These are phyloP conservation scores for Protosalanx chinensis DNA, from an alignment of 2,797 vertebrate species.

Conservation along the genomic window DNA sequence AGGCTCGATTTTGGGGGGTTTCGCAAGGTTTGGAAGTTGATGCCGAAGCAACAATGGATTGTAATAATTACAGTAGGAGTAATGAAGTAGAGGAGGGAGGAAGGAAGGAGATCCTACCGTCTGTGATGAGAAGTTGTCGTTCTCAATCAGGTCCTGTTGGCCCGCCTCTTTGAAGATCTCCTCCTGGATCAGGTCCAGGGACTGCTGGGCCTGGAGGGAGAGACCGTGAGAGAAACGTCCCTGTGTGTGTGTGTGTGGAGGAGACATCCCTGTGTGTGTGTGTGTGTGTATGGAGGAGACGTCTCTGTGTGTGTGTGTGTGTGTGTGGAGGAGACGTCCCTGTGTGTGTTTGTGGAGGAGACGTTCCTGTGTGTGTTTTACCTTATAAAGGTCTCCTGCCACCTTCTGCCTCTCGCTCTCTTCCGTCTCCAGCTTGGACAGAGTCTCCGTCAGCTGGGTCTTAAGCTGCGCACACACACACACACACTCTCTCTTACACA, in stretches of 20 bases:
- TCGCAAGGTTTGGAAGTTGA: no score
- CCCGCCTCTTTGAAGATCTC: conserved; percentile 85
- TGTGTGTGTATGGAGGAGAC: not conserved
- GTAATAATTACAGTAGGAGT: no score
- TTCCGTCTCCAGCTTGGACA: conserved; percentile 84
- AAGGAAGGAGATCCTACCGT: conserved; percentile 65
- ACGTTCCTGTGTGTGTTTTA: conserved; percentile 36
- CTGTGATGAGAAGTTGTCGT: conserved; percentile 83
- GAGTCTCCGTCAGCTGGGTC: conserved; percentile 85
- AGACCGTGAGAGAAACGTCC: not conserved
- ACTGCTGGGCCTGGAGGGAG: conserved; percentile 85
- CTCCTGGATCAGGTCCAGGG: conserved; percentile 87
- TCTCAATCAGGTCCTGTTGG: conserved; percentile 84
- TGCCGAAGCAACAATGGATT: no score
- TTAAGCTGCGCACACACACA: conserved; percentile 80
- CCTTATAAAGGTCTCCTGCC: conserved; percentile 86
- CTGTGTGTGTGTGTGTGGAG: not conserved
- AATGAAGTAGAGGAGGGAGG: no score
- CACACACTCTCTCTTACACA: not conserved
- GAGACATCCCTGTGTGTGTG: not conserved
- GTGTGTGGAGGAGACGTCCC: not conserved
- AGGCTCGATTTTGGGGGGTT: no score
- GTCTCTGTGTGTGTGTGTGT: not conserved
- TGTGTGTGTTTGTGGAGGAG: not conserved
- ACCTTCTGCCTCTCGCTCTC: conserved; percentile 87